A percentile compares a stretch with the other conserved stretches of the same genome.
Evolutionary conservation across 2,888 invertebrate species (phyloP).

Genomic region (Xestoiulus laeticollis): DNA sequence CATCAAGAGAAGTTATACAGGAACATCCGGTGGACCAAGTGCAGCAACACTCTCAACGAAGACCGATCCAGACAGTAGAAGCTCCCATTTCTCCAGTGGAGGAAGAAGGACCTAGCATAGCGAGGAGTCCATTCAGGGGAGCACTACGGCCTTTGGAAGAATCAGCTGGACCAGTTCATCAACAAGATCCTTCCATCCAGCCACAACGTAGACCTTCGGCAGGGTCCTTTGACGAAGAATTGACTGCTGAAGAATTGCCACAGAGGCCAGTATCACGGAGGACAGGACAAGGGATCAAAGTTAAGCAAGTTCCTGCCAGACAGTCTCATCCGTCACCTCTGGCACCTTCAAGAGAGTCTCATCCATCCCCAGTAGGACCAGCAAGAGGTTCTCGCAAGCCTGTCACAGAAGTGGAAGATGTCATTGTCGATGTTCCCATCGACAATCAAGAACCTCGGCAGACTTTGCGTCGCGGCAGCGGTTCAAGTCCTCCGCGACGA

Average conservation of each 20-base stretch:
- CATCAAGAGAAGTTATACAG: background rate
- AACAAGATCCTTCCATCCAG: background rate
- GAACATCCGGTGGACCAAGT: background rate
- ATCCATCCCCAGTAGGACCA: background rate
- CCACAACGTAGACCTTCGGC: background rate
- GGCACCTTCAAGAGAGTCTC: no score
- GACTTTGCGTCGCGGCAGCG: background rate
- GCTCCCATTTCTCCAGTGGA: constrained; percentile 2
- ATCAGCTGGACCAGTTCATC: background rate
- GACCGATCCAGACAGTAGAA: background rate
- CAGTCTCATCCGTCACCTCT: no score
- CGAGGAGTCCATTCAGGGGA: background rate
- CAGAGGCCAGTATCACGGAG: background rate
- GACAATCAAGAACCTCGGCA: background rate
- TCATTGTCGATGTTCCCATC: background rate
- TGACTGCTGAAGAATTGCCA: background rate
- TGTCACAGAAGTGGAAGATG: background rate
- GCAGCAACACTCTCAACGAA: background rate
- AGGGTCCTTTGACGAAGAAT: background rate
- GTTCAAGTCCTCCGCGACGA: background rate
- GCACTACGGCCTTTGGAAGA: background rate
- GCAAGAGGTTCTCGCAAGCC: background rate
- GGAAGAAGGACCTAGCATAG: background rate
- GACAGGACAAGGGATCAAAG: background rate
- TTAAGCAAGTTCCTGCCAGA: no score